phyloP scores from a whole-genome alignment of 2,797 vertebrate genomes.

The Gallinago solitaria region DNA sequence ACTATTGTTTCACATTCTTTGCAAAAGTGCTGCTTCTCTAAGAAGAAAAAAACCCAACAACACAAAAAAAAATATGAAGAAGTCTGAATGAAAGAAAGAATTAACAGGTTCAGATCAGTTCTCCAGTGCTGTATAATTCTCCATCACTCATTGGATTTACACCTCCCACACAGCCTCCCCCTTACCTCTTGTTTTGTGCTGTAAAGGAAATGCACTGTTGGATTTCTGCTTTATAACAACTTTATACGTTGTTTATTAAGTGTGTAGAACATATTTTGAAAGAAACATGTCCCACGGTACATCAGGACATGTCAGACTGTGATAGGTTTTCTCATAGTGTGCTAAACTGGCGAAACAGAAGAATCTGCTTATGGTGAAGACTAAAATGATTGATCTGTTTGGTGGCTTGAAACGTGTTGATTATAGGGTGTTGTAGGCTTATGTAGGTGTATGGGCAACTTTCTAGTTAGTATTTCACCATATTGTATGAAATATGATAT shows the following conservation, averaged over 20 bases:
- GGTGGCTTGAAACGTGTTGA: slow-evolving; percentile 13
- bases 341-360: slow-evolving; percentile 19
- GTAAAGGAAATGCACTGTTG: slow-evolving; percentile 2
- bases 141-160: not conserved
- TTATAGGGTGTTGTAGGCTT: not conserved
- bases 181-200: slow-evolving; percentile 9
- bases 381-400: slow-evolving; percentile 26
- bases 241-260: slow-evolving; percentile 22
- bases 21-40: not conserved
- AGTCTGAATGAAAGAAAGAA: not conserved
- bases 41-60: not conserved
- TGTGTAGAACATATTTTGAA: slow-evolving; percentile 20
- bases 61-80: not conserved
- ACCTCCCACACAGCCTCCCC: slow-evolving; percentile 30
- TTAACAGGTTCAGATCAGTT: not conserved
- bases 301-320: slow-evolving; percentile 14
- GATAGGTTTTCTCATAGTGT: not conserved
- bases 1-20: not conserved
- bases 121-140: not conserved
- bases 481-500: not conserved
- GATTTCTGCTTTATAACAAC: slow-evolving; percentile 6
- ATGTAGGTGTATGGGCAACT: not conserved
- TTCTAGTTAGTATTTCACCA: not conserved
- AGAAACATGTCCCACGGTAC: not conserved
- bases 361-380: not conserved